Conservation (phyloP, 2,797 vertebrate species). For the Anguilla marmorata region DNA sequence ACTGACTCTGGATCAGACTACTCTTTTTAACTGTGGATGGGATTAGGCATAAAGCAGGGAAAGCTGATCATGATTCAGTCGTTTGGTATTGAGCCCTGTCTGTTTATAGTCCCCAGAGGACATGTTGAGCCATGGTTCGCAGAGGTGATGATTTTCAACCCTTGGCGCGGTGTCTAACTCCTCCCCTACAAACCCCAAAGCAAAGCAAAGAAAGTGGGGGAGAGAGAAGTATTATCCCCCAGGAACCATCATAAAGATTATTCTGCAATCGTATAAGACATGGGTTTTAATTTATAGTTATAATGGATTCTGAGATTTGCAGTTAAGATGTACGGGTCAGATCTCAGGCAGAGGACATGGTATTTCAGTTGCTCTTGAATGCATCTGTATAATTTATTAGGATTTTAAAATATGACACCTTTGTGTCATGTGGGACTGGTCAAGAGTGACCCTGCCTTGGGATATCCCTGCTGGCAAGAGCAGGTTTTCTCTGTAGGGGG, state of each 20-base stretch:
- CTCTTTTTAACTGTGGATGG: background rate
- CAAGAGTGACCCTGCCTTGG: background rate
- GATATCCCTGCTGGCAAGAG: background rate
- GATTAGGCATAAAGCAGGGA: background rate
- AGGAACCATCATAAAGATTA: conserved; percentile 23
- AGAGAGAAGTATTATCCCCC: conserved; percentile 2
- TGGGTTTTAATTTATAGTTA: conserved; percentile 27
- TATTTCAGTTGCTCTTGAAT: background rate
- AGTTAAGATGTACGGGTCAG: conserved; percentile 30
- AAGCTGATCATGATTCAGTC: background rate
- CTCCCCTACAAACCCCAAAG: background rate
- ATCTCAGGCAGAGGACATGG: conserved; percentile 18
- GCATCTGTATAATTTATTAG: background rate
- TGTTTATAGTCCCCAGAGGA: background rate
- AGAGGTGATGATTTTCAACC: background rate
- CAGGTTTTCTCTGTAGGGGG: background rate
- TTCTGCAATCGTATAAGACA: conserved; percentile 30
- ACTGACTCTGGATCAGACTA: background rate
- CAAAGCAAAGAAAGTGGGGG: conserved; percentile 5
- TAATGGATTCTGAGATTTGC: conserved; percentile 31
- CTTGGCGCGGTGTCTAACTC: background rate
- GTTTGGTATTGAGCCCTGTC: no score
- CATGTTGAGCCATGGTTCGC: background rate
- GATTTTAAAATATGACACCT: conserved; percentile 16
- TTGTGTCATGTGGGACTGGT: conserved; percentile 14